phyloP scores from a whole-genome alignment of 2,888 invertebrate genomes.

The Hirtodrosophila duncani region DNA sequence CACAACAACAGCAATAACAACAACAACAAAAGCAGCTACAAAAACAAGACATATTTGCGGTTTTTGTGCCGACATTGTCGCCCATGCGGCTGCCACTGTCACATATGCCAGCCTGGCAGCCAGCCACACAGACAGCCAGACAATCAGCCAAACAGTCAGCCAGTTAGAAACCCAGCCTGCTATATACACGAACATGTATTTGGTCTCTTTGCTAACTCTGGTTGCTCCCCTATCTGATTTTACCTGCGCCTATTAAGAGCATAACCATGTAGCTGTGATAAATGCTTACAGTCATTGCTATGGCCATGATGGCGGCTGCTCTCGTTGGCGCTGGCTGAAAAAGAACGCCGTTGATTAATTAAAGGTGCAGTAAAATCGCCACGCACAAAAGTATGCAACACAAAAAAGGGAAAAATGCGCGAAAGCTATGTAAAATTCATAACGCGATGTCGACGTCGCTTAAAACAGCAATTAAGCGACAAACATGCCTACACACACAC shows the following conservation, averaged over 20 bases:
- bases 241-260: slow-evolving; percentile 60
- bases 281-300: slow-evolving; percentile 45
- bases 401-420: slow-evolving; percentile 6
- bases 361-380: slow-evolving; percentile 45
- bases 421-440: slow-evolving; percentile 52
- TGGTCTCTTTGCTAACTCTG: not conserved
- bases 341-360: slow-evolving; percentile 64
- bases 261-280: slow-evolving; percentile 68
- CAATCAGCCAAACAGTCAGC: slow-evolving; percentile 1
- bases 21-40: slow-evolving; percentile 28
- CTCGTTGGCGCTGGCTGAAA: slow-evolving; percentile 29
- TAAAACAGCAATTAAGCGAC: slow-evolving; percentile 58
- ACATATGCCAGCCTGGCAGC: slow-evolving; percentile 49
- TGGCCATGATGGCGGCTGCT: not conserved
- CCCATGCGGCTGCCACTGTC: slow-evolving; percentile 61
- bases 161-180: slow-evolving; percentile 10
- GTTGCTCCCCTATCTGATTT: slow-evolving; percentile 14
- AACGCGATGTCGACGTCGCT: slow-evolving; percentile 45
- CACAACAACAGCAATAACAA: slow-evolving; percentile 23
- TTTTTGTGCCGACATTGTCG: slow-evolving; percentile 64
- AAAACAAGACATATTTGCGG: slow-evolving; percentile 67
- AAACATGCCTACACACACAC: not conserved
- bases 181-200: slow-evolving; percentile 3
- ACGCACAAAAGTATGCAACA: slow-evolving; percentile 34
- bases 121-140: slow-evolving; percentile 10